phyloP scores from a whole-genome alignment of 2,888 invertebrate genomes.

The Leuctra nigra region DNA sequence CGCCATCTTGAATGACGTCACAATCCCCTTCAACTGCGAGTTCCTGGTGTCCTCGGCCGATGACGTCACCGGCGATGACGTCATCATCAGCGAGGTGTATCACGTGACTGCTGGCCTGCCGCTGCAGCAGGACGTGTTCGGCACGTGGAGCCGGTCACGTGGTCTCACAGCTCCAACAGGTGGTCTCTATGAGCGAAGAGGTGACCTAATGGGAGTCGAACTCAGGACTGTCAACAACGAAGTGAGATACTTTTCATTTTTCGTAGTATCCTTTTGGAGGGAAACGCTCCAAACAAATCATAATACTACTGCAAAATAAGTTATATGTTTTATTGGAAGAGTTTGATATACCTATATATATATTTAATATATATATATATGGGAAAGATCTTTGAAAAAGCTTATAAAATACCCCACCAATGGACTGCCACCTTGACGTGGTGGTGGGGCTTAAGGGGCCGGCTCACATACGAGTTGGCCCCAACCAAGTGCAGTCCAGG shows the following conservation, averaged over 20 bases:
- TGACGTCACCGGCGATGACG: not conserved
- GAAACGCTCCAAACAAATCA: too few species aligned
- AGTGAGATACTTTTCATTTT: not conserved
- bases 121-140: not conserved
- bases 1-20: not conserved
- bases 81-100: conserved; percentile 4
- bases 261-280: not conserved
- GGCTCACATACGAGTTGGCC: too few species aligned
- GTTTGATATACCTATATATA: too few species aligned
- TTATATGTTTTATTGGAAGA: too few species aligned
- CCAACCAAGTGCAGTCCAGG: too few species aligned
- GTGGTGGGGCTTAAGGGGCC: too few species aligned
- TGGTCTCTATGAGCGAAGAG: not conserved
- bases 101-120: not conserved
- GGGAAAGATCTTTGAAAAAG: too few species aligned
- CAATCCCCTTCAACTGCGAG: conserved; percentile 2
- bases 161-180: not conserved
- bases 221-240: not conserved
- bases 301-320: too few species aligned
- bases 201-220: not conserved
- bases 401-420: too few species aligned
- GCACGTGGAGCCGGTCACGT: not conserved
- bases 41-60: not conserved
- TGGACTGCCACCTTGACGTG: too few species aligned
- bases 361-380: too few species aligned